Evolutionary conservation across 1,140 invertebrate genomes (phyloP).

Genomic region (Aradophagus sp.): DNA sequence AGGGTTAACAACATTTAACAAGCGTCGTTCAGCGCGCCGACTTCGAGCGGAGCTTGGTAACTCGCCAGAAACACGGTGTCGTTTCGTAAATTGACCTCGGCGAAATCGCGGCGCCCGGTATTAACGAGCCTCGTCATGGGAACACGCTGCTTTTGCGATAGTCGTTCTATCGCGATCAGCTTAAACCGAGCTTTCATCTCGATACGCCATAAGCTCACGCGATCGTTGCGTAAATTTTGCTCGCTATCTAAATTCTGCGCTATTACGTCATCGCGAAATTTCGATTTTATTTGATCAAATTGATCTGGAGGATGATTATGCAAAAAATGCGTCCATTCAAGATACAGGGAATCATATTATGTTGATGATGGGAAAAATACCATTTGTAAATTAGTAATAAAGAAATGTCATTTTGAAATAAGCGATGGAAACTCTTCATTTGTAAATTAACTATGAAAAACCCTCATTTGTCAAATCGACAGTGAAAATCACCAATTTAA

Average conservation of each 20-base stretch:
- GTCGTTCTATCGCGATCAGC: conserved; percentile 47
- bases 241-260: conserved; percentile 45
- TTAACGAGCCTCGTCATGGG: conserved; percentile 39
- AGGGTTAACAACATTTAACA: too few relatives aligned
- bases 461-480: too few relatives aligned
- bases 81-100: conserved; percentile 25
- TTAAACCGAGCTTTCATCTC: conserved; percentile 41
- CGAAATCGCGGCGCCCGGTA: conserved; percentile 26
- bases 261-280: conserved; percentile 44
- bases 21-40: not conserved
- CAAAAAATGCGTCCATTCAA: conserved; percentile 3
- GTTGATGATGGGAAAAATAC: too few relatives aligned
- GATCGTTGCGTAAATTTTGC: conserved; percentile 52
- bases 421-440: too few relatives aligned
- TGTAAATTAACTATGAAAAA: too few relatives aligned
- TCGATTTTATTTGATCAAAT: conserved; percentile 20
- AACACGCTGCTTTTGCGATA: conserved; percentile 41
- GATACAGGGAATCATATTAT: too few relatives aligned
- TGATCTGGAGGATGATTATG: conserved; percentile 2
- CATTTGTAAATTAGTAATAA: too few relatives aligned
- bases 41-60: conserved; percentile 2
- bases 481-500: too few relatives aligned
- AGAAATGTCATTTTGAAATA: too few relatives aligned
- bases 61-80: conserved; percentile 14
- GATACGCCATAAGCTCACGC: conserved; percentile 46